Evolutionary conservation across 1,140 invertebrate genomes (phyloP), one percentile per base, ranked within the genome.

Genomic region (Pantala flavescens): DNA sequence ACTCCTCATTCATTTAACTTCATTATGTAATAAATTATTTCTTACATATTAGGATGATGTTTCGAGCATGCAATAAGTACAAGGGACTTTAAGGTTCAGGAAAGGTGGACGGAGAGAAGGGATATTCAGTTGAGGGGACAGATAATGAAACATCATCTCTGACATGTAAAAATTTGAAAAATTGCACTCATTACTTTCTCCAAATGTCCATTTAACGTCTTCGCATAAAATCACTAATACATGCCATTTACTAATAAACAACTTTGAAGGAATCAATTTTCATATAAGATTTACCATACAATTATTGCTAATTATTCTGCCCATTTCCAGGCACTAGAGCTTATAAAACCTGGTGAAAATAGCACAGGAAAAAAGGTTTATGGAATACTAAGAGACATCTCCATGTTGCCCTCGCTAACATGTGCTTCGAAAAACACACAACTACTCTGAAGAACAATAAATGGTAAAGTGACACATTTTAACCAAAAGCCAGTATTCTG

Each of bases 251-350:
- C 49, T 63, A 63, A 7, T 63, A 63, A 63, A 63, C 49, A 63
- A 63, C 49, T 63, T 63, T 63, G 49, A 63, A 63, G 49, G 49
- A 63, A 63, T 63, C 49, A 63, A 63, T 63, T 63, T 63, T 63
- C 49, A 7, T 63, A 63, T 19, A 63, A 63, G 49, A 19, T 63
- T 63, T 63, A 63, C n/a, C 3, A 19, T 63, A 63, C n/a, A 63
- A 63, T 63, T 63, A 63, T 63, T 63, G 49, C 49, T 63, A 63
- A 63, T 19, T 63, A 63, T 63, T 63, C 49, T 63, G 49, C 49
- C 49, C 14, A 19, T 63, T 63, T 16, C 49, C 49, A 63, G 49
- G 49, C 49, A 63, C 49, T 63, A 63, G 49, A 63, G 49, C 49
- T 63, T 63, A 63, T 63, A 63, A 63, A 63, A 63, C 49, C 49